Conservation (phyloP, 35 echinoderm and acorn worm genomes). For the Heliocidaris tuberculata region DNA sequence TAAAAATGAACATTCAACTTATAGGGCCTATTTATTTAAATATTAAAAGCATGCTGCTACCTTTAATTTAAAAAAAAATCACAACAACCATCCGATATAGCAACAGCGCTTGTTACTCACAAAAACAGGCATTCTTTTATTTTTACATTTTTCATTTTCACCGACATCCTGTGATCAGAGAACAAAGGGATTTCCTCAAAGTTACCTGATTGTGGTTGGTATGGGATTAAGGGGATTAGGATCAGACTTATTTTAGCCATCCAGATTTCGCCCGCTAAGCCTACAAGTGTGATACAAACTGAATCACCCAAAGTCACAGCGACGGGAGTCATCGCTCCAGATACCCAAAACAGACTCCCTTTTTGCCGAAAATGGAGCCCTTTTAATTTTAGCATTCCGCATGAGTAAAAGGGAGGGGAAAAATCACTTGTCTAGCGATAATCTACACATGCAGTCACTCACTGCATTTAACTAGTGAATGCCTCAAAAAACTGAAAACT, state of each 20-base stretch:
- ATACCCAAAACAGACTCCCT: background rate
- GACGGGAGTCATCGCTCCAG: background rate
- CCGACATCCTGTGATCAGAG: background rate
- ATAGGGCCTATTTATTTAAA: background rate
- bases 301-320: background rate
- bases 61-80: background rate
- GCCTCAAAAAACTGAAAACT: too few relatives aligned
- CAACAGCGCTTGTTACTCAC: background rate
- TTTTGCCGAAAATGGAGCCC: background rate
- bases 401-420: background rate
- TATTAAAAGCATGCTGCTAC: background rate
- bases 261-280: background rate
- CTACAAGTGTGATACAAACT: background rate
- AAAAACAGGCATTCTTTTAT: background rate
- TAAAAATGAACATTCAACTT: too few relatives aligned
- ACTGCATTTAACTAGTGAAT: background rate
- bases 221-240: conserved; percentile 1
- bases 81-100: background rate
- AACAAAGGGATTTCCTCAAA: conserved; percentile 17
- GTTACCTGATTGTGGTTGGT: background rate
- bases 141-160: background rate
- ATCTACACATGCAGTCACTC: background rate
- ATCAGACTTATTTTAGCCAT: conserved; percentile 25
- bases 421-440: background rate
- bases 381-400: background rate